phyloP scores from a whole-genome alignment of 2,113 vertebrate genomes.

The Empidonax traillii region DNA sequence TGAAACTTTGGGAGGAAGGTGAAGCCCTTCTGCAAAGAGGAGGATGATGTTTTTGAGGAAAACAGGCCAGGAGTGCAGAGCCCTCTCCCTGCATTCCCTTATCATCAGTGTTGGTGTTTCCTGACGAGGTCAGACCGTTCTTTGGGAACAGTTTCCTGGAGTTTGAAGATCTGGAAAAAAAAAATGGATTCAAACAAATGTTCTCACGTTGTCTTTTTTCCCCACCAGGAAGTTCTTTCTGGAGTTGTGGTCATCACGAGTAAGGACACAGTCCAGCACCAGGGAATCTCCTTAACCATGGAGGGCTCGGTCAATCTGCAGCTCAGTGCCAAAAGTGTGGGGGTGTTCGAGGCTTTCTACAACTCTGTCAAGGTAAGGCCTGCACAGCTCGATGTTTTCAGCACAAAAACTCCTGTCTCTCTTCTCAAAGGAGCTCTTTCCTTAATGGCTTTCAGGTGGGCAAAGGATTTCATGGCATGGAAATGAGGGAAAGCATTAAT shows the following conservation, averaged over 20 bases:
- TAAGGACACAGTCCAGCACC: slow-evolving; percentile 90
- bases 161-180: neutral
- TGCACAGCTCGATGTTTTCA: neutral
- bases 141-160: neutral
- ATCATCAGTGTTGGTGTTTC: neutral
- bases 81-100: neutral
- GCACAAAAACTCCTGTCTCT: neutral
- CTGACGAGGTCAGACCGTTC: neutral
- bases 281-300: slow-evolving; percentile 90
- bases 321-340: slow-evolving; percentile 96
- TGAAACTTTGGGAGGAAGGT: neutral
- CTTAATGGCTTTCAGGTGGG: neutral
- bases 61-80: neutral
- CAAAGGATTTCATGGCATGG: neutral
- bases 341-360: slow-evolving; percentile 97
- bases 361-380: slow-evolving; percentile 93
- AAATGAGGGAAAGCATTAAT: neutral
- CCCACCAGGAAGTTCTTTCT: slow-evolving; percentile 82
- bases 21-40: neutral
- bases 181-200: neutral
- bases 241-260: slow-evolving; percentile 88
- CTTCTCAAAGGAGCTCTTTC: neutral
- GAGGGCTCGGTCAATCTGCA: slow-evolving; percentile 94
- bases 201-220: neutral
- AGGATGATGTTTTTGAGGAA: neutral